phyloP scores from a whole-genome alignment of 2,888 invertebrate species.

The Conomelus anceps region DNA sequence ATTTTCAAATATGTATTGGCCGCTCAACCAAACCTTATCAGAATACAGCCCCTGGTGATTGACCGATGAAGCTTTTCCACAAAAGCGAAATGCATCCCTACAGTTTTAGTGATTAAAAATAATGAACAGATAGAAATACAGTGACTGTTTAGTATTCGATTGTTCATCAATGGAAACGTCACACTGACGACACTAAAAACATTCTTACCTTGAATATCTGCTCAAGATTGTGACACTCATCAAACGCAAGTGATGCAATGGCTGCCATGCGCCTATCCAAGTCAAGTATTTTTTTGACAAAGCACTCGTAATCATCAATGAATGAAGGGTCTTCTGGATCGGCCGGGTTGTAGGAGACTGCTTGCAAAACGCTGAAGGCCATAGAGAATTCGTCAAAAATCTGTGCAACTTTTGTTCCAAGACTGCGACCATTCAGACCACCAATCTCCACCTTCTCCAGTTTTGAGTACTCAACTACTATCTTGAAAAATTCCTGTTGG shows the following conservation, averaged over 20 bases:
- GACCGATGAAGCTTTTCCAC: no score
- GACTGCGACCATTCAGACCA: constrained; percentile 56
- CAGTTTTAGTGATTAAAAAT: no score
- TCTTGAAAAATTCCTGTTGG: constrained; percentile 58
- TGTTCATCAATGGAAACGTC: no score
- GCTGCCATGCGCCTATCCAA: constrained; percentile 72
- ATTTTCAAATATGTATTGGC: no score
- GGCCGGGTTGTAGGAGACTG: constrained; percentile 62
- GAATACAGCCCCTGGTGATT: no score
- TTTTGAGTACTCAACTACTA: constrained; percentile 74
- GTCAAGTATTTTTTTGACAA: constrained; percentile 56
- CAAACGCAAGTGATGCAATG: constrained; percentile 71
- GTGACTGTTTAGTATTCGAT: no score
- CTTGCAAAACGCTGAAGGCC: constrained; percentile 43
- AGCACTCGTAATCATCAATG: constrained; percentile 54
- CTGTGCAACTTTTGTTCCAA: constrained; percentile 48
- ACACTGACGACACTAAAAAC: no score
- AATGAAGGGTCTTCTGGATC: constrained; percentile 63
- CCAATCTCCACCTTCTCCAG: constrained; percentile 79
- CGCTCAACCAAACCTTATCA: no score
- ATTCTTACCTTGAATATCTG: constrained; percentile 51
- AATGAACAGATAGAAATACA: no score
- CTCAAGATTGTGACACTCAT: constrained; percentile 66
- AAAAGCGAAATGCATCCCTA: no score
- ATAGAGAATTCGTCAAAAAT: constrained; percentile 41